Percentiles rank a stretch among this genome's conserved stretches.
Evolutionary conservation across 2,797 vertebrate species (phyloP).

Genomic region (Phoxinus dragarum): DNA sequence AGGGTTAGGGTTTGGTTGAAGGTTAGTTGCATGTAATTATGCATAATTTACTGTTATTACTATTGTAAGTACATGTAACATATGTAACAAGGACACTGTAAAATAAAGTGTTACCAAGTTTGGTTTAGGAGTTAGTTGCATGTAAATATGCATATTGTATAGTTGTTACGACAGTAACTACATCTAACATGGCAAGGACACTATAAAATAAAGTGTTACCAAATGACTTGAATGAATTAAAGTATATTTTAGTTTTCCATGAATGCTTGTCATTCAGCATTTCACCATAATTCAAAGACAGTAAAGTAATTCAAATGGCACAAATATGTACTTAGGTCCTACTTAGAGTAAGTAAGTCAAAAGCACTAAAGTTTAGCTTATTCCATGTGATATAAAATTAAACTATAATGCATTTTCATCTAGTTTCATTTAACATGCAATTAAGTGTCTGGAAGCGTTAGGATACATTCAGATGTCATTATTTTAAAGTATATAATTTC

Average conservation of each 20-base stretch:
- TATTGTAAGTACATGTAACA: too few relatives aligned
- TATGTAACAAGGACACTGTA: too few relatives aligned
- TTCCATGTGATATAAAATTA: background rate
- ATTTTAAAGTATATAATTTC: background rate
- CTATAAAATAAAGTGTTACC: too few relatives aligned
- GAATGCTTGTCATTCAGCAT: background rate
- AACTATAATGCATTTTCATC: background rate
- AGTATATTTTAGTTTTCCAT: background rate
- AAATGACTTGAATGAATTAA: too few relatives aligned
- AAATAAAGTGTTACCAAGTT: too few relatives aligned
- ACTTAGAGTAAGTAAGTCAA: too few relatives aligned
- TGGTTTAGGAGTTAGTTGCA: background rate
- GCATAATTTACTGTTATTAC: too few relatives aligned
- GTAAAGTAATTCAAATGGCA: background rate
- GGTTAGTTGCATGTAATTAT: too few relatives aligned
- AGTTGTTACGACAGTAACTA: background rate
- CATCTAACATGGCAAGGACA: background rate
- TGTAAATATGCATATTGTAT: background rate
- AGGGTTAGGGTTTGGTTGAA: too few relatives aligned
- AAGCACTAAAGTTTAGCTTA: background rate
- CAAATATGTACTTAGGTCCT: background rate
- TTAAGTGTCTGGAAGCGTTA: background rate
- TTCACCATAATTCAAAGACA: background rate
- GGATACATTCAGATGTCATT: background rate
- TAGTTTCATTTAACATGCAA: background rate